A percentile compares a stretch with the other conserved stretches of the same genome.
Conservation (phyloP, 2,797 vertebrate species). For the Melanotaenia maccullochi region DNA sequence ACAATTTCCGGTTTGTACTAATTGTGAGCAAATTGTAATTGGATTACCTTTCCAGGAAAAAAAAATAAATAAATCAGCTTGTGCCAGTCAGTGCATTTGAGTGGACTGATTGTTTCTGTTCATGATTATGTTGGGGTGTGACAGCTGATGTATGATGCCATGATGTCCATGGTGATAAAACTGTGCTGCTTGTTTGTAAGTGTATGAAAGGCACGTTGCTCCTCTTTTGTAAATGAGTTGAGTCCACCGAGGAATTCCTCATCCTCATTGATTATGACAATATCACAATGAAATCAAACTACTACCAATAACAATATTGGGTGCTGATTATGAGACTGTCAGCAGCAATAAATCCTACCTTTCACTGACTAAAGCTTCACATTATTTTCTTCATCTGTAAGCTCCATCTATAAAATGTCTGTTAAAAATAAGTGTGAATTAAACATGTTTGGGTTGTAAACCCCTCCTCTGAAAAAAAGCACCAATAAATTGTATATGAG, state of each 20-base stretch:
- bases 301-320: not conserved
- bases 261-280: not conserved
- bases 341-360: not conserved
- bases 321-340: constrained; percentile 1
- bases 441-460: constrained; percentile 2
- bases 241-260: not conserved
- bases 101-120: constrained; percentile 2
- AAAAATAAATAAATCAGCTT: constrained; percentile 43
- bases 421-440: not conserved
- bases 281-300: constrained; percentile 10
- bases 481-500: not conserved
- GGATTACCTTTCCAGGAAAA: constrained; percentile 34
- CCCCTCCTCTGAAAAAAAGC: not conserved
- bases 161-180: constrained; percentile 11
- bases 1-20: constrained; percentile 52
- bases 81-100: constrained; percentile 37
- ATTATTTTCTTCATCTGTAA: constrained; percentile 6
- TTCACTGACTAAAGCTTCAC: not conserved
- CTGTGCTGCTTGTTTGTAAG: no score
- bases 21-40: constrained; percentile 50
- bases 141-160: constrained; percentile 8
- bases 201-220: not conserved
- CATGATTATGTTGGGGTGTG: not conserved
- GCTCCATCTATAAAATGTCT: not conserved
- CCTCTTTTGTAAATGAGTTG: not conserved